These are phyloP conservation scores for Dromiciops gliroides DNA, from an alignment of 2,113 vertebrate species.

Conservation along the genomic window DNA sequence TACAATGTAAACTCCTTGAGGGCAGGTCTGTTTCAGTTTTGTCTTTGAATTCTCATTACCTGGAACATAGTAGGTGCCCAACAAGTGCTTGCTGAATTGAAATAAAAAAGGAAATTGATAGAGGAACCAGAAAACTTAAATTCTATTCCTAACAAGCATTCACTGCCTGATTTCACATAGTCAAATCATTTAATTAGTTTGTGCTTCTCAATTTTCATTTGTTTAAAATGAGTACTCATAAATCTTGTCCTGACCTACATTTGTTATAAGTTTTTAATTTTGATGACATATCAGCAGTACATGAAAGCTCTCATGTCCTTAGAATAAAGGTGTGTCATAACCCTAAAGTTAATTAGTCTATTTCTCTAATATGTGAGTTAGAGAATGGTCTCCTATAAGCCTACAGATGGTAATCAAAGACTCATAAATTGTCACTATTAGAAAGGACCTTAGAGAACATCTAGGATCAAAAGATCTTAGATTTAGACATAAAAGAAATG, in stretches of 20 bases:
- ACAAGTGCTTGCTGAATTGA: neutral
- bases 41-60: neutral
- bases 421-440: neutral
- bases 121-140: neutral
- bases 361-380: neutral
- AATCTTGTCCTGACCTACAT: neutral
- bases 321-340: neutral
- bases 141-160: neutral
- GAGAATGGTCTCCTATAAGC: neutral
- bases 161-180: neutral
- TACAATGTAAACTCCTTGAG: neutral
- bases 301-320: neutral
- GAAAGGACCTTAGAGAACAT: neutral
- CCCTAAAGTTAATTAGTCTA: neutral
- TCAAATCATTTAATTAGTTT: neutral
- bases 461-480: neutral
- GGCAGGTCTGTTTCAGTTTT: neutral
- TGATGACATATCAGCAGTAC: neutral
- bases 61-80: neutral
- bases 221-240: neutral
- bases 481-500: neutral
- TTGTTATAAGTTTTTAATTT: neutral
- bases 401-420: neutral
- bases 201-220: neutral
- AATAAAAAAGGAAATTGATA: neutral